A percentile compares a stretch with the other conserved stretches of the same genome.
Conservation (phyloP, 2,888 invertebrate species). For the Leucophenga montana region DNA sequence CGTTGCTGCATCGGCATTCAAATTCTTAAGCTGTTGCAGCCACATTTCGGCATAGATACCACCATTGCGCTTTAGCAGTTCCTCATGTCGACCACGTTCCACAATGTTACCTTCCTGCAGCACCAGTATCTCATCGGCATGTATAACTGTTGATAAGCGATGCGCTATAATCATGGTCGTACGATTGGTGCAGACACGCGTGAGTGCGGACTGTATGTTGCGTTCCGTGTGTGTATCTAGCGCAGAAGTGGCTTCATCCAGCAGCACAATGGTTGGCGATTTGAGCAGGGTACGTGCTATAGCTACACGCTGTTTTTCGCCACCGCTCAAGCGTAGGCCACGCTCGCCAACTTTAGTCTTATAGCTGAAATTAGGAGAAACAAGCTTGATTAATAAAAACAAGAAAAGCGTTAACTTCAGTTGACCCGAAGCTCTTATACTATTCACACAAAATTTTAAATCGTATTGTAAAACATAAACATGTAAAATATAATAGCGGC, state of each 20-base stretch:
- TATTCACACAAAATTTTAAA: too few relatives aligned
- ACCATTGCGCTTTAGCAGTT: conserved; percentile 79
- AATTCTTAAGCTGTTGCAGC: conserved; percentile 83
- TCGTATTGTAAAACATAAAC: too few relatives aligned
- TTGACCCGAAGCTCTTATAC: too few relatives aligned
- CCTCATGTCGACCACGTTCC: conserved; percentile 86
- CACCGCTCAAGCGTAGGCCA: conserved; percentile 94
- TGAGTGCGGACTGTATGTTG: conserved; percentile 91
- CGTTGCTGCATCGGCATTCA: conserved; percentile 52
- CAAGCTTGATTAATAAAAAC: too few relatives aligned
- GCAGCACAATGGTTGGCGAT: conserved; percentile 88
- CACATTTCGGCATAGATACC: conserved; percentile 94
- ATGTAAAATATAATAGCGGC: too few relatives aligned
- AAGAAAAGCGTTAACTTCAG: too few relatives aligned
- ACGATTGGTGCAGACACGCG: conserved; percentile 88
- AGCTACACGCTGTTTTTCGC: conserved; percentile 97
- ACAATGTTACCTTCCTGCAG: conserved; percentile 92
- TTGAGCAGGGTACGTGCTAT: conserved; percentile 96
- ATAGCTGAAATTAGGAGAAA: too few relatives aligned
- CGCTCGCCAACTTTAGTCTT: conserved; percentile 95
- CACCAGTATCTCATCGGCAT: conserved; percentile 95
- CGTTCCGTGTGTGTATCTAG: conserved; percentile 96
- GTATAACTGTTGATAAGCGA: conserved; percentile 92
- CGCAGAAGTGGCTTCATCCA: conserved; percentile 97
- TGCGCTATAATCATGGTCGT: conserved; percentile 97